A percentile compares a stretch with the other conserved stretches of the same genome.
Evolutionary conservation across 2,797 vertebrate genomes (phyloP).

Genomic region (Pseudochromis fuscus): DNA sequence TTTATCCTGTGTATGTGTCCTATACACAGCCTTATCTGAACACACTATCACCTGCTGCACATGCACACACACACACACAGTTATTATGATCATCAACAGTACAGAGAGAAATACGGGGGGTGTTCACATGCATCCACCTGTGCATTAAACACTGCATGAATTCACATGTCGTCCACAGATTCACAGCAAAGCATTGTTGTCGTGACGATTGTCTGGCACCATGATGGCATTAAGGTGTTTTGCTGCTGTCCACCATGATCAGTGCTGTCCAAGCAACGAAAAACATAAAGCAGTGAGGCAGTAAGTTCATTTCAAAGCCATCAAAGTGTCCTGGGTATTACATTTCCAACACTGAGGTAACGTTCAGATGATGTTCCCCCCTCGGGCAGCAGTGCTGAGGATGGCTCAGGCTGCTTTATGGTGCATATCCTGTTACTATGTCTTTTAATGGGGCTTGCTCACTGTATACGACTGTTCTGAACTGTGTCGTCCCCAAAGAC

Average conservation of each 20-base stretch:
- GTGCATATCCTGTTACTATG: not conserved
- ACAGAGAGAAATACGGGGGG: not conserved
- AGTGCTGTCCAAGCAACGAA: slow-evolving; percentile 5
- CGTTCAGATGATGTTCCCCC: slow-evolving; percentile 7
- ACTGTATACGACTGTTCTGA: not conserved
- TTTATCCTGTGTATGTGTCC: slow-evolving; percentile 28
- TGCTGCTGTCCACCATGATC: not conserved
- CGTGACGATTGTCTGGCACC: not conserved
- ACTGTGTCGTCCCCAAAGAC: not conserved
- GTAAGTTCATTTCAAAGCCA: not conserved
- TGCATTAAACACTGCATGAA: not conserved
- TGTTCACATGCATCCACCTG: not conserved
- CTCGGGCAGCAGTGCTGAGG: slow-evolving; percentile 6
- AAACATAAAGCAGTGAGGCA: too few species aligned
- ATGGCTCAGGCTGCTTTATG: slow-evolving; percentile 16
- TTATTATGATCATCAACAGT: slow-evolving; percentile 18
- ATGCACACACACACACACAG: slow-evolving; percentile 3
- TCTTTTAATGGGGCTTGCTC: slow-evolving; percentile 2
- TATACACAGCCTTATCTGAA: slow-evolving; percentile 25
- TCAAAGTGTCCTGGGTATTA: slow-evolving; percentile 7
- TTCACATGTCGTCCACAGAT: not conserved
- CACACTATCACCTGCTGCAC: not conserved
- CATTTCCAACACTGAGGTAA: slow-evolving; percentile 18
- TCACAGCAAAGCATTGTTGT: not conserved
- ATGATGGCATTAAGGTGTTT: too few species aligned